phyloP scores from a whole-genome alignment of 2,888 invertebrate species.

The Lottia scabra region DNA sequence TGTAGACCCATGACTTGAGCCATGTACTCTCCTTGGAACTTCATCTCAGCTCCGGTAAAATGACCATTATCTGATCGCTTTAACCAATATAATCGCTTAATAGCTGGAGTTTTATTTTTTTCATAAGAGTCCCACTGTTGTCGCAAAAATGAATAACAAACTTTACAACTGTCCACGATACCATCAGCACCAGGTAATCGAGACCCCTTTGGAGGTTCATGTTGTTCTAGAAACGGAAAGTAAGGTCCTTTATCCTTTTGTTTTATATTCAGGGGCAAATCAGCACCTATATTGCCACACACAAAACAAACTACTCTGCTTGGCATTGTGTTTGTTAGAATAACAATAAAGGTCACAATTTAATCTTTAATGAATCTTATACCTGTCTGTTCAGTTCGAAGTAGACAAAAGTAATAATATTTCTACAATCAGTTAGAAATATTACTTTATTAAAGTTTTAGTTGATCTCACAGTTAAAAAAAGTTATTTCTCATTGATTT shows the following conservation, averaged over 20 bases:
- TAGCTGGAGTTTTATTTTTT: conserved; percentile 84
- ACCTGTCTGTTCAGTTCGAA: too few species aligned
- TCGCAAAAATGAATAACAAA: conserved; percentile 86
- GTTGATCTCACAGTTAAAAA: too few species aligned
- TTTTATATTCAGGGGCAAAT: conserved; percentile 45
- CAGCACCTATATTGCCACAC: conserved; percentile 65
- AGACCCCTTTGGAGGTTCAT: conserved; percentile 84
- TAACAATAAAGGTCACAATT: neutral
- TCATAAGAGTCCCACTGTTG: conserved; percentile 95
- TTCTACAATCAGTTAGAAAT: too few species aligned
- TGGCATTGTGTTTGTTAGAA: conserved; percentile 38
- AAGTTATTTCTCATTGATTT: too few species aligned
- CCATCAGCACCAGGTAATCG: conserved; percentile 67
- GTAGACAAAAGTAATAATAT: too few species aligned
- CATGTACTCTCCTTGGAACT: conserved; percentile 91
- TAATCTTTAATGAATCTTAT: neutral
- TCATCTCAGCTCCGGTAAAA: conserved; percentile 79
- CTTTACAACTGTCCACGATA: conserved; percentile 81
- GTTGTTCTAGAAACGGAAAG: conserved; percentile 91
- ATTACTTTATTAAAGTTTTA: too few species aligned
- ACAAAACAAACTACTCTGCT: conserved; percentile 64
- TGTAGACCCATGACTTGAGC: conserved; percentile 80
- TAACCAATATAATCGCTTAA: conserved; percentile 91
- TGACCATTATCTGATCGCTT: conserved; percentile 91
- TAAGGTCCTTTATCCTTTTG: conserved; percentile 74